Conservation (phyloP, 2,797 vertebrate genomes). For the Gallinago solitaria region DNA sequence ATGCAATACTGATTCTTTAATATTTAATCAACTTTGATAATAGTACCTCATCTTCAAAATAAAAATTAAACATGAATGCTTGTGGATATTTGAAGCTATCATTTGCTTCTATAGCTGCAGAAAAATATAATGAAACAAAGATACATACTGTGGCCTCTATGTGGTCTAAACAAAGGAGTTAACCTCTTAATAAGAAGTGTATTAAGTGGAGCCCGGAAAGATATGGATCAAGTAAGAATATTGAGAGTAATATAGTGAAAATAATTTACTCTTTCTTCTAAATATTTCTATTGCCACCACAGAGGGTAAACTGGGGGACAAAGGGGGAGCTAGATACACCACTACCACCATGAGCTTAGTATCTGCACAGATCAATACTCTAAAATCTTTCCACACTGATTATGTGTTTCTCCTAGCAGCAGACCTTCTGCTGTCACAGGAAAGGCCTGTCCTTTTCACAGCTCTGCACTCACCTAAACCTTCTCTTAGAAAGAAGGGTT, state of each 20-base stretch:
- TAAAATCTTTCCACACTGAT: neutral
- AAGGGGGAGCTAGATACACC: neutral
- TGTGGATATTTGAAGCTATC: neutral
- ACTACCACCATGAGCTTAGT: neutral
- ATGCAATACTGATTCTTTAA: neutral
- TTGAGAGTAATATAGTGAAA: neutral
- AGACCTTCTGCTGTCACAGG: neutral
- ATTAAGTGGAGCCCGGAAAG: neutral
- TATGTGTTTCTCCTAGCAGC: neutral
- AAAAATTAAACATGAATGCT: neutral
- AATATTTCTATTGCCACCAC: conserved; percentile 34
- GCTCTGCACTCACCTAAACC: neutral
- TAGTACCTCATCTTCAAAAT: neutral
- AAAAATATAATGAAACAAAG: neutral
- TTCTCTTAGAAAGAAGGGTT: neutral
- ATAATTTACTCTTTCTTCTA: neutral
- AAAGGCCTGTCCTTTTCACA: neutral
- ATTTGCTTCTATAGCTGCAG: neutral
- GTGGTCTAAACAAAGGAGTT: neutral
- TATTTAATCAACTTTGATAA: neutral
- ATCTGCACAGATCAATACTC: neutral
- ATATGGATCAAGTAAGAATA: neutral
- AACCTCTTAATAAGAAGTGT: no score
- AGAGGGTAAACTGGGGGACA: conserved; percentile 26
- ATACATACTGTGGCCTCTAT: neutral